Base-by-base conservation (phyloP, 2,888 invertebrate species). In the Ganaspis brasiliensis region DNA sequence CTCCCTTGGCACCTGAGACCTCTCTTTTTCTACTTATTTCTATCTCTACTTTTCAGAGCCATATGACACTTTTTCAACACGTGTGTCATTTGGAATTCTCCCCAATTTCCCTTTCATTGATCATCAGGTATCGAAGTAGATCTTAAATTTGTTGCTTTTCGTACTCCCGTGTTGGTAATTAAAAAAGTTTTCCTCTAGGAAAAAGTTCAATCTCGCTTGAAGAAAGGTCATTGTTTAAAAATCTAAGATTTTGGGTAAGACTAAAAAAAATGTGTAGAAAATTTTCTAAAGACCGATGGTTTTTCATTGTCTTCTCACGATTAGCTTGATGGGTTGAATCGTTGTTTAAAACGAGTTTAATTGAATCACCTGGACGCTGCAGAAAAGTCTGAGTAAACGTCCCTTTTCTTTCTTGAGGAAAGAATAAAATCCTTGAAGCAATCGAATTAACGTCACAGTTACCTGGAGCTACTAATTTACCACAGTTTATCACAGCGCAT, bases 1-100 rank as follows among this genome's bases (percentile, higher is more conserved):
- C 21, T 24, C 63, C 49, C 56, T 73, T 73, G 63, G n/a, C 63
- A 67, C 63, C 63, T 67, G 63, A 67, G 40, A 5, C 26, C 63
- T 45, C 14, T 37, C n/a, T 21, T 10, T 67, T 45, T 24, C 40
- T 63, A 12, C 24, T 37, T 6, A 40, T 67, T 40, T 21, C 63
- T 40, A 67, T 40, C 63, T 67, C 45, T 45, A 8, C 67, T 67
- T 67, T 67, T 40, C 24, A 67, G 21, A 14, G 24, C 67, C 24
- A 24, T n/a, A n/a, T 24, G 45, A 45, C n/a, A 45, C 45, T 45
- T 67, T 67, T 63, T 40, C 14, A 12, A 24, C 21, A 19, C 14
- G 14, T 14, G 45, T 45, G 45, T 67, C 45, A 45, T 67, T 26
- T 45, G 67, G 24, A 8, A 67, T 67, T 67, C 16, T 16, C n/a